Evolutionary conservation across 1,140 invertebrate species (phyloP), one percentile per base, ranked within the genome.

Genomic region (Drosophila tsacasi): DNA sequence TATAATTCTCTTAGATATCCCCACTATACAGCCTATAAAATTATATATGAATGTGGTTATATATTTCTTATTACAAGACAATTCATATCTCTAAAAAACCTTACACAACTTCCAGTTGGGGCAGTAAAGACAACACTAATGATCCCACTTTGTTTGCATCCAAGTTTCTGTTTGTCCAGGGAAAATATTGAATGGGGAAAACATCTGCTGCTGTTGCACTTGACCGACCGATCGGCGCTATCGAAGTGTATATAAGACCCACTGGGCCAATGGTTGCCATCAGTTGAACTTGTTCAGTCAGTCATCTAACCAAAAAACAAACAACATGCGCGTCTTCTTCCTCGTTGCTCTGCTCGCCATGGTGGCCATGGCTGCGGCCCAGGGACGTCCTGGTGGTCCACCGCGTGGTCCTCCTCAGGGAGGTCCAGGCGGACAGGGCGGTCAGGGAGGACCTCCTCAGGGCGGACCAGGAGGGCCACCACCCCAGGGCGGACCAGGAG

Each of bases 301-400:
- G 23, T 46, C 37, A 17, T 30, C 49, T 17, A 55, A 54, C 21
- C 30, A 30, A 17, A 71, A 25, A 49, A 7, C 5, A 15, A 15
- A 25, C 12, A 57, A 58, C 17, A 72, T 72, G 69, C 69, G 69
- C 44, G 7, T 68, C 27, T 58, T 58, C 13, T 47, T 72, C 25
- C 39, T 72, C 27, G 21, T 72, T 72, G 69, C 64, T 40, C 64
- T 72, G 7, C 37, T 72, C 19, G 69, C 69, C 52, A 10, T 72
- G 52, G 64, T 72, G 32, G 69, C 69, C 27, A 21, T 72, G 23
- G 64, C 64, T 7, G 15, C 42, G 5, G 64, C 49, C 9, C 40
- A 25, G 6, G 40, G 63, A 19, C 55, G 27, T 15, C 21, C 35
- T 4, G 61, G 61, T 2, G 54, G 37, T 21, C 54, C 35, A 2